Percentiles rank a stretch among this genome's conserved stretches.
Evolutionary conservation across 2,888 invertebrate species (phyloP).

Genomic region (Microplitis manilae): DNA sequence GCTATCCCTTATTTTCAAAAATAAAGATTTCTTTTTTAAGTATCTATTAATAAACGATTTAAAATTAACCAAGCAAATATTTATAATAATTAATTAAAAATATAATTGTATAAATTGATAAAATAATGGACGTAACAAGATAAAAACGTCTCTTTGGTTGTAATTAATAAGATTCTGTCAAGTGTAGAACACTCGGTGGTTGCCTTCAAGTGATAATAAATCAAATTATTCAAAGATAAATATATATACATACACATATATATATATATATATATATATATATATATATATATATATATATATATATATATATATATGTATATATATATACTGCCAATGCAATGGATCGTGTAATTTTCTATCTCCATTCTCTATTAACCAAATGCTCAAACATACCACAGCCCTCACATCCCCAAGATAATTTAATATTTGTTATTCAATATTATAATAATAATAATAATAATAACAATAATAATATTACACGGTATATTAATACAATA

Average conservation of each 20-base stretch:
- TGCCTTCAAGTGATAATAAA: conserved; percentile 45
- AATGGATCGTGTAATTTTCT: conserved; percentile 23
- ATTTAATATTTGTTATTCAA: neutral
- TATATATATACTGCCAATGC: conserved; percentile 26
- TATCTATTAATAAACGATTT: too few relatives aligned
- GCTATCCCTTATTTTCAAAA: too few relatives aligned
- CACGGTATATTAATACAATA: neutral
- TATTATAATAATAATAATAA: neutral
- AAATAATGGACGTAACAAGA: neutral
- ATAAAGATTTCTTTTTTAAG: too few relatives aligned
- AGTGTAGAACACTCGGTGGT: conserved; percentile 35
- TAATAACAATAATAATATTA: neutral
- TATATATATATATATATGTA: conserved; percentile 36
- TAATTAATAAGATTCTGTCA: conserved; percentile 41
- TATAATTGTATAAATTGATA: neutral
- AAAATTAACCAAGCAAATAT: too few relatives aligned
- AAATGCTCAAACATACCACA: neutral
- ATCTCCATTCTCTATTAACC: conserved; percentile 28
- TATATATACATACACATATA: conserved; percentile 30
- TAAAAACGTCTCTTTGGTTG: conserved; percentile 19
- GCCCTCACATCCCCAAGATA: neutral
- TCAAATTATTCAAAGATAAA: conserved; percentile 47
- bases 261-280: conserved; percentile 34
- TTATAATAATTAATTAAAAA: neutral
- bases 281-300: conserved; percentile 37